Percentiles rank a stretch among this genome's conserved stretches.
Evolutionary conservation across 2,113 vertebrate genomes (phyloP).

Genomic region (Turnix velox): DNA sequence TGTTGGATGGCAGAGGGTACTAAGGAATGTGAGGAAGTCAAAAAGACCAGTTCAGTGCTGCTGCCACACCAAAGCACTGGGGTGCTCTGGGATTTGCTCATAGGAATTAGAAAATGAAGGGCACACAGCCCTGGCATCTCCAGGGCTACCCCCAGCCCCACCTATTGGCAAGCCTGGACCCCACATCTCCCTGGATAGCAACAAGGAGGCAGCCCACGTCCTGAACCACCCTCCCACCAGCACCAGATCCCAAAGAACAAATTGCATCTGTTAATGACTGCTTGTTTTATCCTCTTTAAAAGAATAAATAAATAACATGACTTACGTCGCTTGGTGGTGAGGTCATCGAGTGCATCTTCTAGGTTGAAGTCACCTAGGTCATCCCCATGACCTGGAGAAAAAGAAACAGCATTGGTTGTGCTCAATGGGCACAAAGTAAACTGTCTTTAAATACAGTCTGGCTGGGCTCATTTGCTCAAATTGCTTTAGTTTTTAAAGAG

Average conservation of each 20-base stretch:
- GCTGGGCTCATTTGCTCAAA: background rate
- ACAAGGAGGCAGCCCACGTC: background rate
- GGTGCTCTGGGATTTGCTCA: background rate
- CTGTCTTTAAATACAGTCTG: background rate
- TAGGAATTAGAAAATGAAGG: background rate
- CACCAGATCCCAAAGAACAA: background rate
- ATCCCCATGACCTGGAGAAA: constrained; percentile 64
- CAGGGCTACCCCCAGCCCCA: background rate
- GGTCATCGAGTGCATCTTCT: constrained; percentile 51
- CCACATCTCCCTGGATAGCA: background rate
- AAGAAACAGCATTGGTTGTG: background rate
- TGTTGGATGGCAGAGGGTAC: background rate
- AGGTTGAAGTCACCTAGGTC: background rate
- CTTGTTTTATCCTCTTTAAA: background rate
- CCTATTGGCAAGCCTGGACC: background rate
- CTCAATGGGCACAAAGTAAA: background rate
- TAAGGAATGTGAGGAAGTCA: background rate
- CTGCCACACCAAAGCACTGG: background rate
- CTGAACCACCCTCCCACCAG: background rate
- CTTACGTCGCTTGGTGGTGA: constrained; percentile 66
- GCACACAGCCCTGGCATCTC: background rate
- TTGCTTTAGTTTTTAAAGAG: background rate
- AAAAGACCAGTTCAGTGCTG: background rate
- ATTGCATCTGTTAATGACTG: background rate
- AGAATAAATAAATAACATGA: background rate